Evolutionary conservation across 2,113 vertebrate genomes (phyloP), one percentile per base, ranked within the genome.

Genomic region (Pipra filicauda): DNA sequence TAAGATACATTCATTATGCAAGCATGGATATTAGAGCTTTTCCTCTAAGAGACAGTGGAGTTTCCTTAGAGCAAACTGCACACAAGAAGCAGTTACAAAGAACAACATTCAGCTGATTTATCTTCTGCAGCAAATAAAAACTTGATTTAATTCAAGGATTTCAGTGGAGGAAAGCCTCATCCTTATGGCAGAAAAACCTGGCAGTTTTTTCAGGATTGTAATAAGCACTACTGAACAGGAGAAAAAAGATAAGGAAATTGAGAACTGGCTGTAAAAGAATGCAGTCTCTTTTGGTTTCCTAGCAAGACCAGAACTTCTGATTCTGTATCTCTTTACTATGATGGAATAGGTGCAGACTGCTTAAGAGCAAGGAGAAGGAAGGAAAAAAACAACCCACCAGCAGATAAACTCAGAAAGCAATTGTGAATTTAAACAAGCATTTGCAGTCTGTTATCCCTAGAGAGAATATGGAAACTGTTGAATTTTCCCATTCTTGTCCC

Each of bases 141-240:
- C 5, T 66, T 51, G 14, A 87, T 89, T 85, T 78, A 75, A 81
- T 72, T 48, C 33, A 81, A 59, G 12, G 4, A 23, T 70, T 92
- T 87, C 43, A 67, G 26, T 62, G 27, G 55, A 93, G 24, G 55
- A 48, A 89, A 89, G 12, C 2, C 5, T 64, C 21, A 52, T 75
- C 39, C 26, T 79, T 71, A 80, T 26, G 35, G n/a, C 59, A 92
- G 70, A 52, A 72, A 85, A 95, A 75, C 52, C 35, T 57, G 44
- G 9, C 52, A 52, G 1, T 85, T 85, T 89, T 89, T 89, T 52
- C 51, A 46, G 31, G 30, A 27, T 87, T 93, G 28, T 77, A 43
- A 82, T 48, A 87, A 85, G 20, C 64, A 51, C 35, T 51, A 7
- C 52, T 39, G 39, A 95, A 78, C 11, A 55, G 57, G 27, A 64